Conservation (phyloP, 2,113 vertebrate species). For the Melospiza georgiana region DNA sequence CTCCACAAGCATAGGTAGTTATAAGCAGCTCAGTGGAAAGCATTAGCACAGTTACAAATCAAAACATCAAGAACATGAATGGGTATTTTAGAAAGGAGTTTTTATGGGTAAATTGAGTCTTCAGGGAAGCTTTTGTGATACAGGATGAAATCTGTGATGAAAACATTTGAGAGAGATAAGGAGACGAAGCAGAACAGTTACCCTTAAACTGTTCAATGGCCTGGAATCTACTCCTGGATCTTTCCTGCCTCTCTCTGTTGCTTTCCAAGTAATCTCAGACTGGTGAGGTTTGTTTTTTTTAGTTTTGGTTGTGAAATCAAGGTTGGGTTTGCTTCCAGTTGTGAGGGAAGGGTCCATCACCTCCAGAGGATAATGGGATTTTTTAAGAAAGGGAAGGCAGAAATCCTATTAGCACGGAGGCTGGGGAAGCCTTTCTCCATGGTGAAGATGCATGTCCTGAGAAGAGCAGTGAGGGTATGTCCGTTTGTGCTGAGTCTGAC, state of each 20-base stretch:
- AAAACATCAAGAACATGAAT: neutral
- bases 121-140: neutral
- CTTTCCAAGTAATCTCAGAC: neutral
- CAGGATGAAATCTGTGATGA: neutral
- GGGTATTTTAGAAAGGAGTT: neutral
- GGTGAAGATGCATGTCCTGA: neutral
- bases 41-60: neutral
- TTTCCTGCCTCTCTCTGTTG: neutral
- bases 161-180: neutral
- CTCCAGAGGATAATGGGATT: neutral
- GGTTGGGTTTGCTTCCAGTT: neutral
- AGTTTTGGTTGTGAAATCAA: neutral
- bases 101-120: neutral
- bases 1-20: neutral
- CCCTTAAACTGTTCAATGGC: neutral
- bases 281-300: rapidly evolving
- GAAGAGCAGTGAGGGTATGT: neutral
- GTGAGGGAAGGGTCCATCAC: neutral
- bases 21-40: neutral
- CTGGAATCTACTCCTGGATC: neutral
- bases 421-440: neutral
- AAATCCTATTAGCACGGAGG: neutral
- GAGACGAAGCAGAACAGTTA: neutral
- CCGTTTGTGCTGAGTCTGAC: rapidly evolving
- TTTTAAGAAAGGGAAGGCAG: neutral